These are phyloP conservation scores for Macrotis lagotis DNA, from an alignment of 2,113 vertebrate genomes.

Conservation along the genomic window DNA sequence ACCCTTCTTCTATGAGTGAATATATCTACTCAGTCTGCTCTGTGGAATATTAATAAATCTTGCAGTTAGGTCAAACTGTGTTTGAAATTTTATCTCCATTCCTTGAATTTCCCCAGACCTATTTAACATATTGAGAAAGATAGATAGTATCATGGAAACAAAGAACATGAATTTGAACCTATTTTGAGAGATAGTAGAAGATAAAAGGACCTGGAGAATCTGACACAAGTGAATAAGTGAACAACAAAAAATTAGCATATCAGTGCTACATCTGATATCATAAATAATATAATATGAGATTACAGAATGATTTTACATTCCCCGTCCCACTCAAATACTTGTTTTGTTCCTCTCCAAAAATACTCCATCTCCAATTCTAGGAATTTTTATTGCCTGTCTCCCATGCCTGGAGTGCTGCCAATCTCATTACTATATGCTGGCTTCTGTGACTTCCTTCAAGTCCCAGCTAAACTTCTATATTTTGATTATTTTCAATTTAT, in stretches of 20 bases:
- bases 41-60: background rate
- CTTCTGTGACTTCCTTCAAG: too few relatives aligned
- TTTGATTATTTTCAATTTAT: background rate
- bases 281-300: background rate
- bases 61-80: background rate
- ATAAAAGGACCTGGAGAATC: background rate
- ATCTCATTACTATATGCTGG: background rate
- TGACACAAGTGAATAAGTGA: background rate
- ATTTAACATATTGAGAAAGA: background rate
- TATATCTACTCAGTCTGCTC: background rate
- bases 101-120: background rate
- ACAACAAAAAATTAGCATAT: background rate
- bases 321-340: background rate
- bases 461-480: background rate
- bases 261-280: background rate
- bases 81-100: background rate
- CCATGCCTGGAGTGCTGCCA: too few relatives aligned
- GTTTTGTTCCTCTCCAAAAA: too few relatives aligned
- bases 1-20: background rate
- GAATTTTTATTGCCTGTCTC: background rate
- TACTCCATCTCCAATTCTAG: background rate
- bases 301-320: background rate
- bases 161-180: background rate
- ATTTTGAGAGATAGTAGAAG: background rate
- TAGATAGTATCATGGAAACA: background rate